A percentile compares a stretch with the other conserved stretches of the same genome.
These are phyloP conservation scores for Lordiphosa collinella DNA, from an alignment of 1,140 invertebrate genomes.

Conservation along the genomic window DNA sequence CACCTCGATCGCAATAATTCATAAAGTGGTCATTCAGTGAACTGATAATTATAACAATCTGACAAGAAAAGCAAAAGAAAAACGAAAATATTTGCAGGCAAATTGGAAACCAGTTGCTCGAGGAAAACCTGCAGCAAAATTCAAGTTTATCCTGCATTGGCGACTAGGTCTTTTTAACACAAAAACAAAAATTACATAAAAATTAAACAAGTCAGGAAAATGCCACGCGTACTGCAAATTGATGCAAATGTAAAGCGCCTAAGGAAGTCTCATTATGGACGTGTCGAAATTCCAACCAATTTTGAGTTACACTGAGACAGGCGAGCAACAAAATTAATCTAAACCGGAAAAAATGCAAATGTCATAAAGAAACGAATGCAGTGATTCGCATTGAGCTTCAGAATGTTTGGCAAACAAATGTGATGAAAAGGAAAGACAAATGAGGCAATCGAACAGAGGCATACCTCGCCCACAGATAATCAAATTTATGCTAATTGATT, in stretches of 20 bases:
- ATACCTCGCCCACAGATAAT: not conserved
- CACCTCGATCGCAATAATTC: constrained; percentile 16
- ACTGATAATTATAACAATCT: constrained; percentile 36
- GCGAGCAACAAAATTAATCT: constrained; percentile 32
- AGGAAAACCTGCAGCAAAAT: constrained; percentile 52
- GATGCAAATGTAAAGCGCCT: constrained; percentile 32
- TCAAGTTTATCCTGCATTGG: constrained; percentile 64
- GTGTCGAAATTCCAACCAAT: constrained; percentile 33
- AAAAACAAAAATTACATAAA: constrained; percentile 48
- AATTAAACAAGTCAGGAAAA: constrained; percentile 21
- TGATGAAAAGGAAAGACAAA: constrained; percentile 21
- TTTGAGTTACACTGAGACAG: constrained; percentile 47
- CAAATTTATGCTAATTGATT: constrained; percentile 51
- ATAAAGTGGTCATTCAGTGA: constrained; percentile 1
- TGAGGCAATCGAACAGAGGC: constrained; percentile 37
- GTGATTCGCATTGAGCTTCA: constrained; percentile 2
- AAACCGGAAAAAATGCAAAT: constrained; percentile 8
- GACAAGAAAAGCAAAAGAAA: constrained; percentile 6
- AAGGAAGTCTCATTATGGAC: not conserved
- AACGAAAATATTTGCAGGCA: constrained; percentile 20
- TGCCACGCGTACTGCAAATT: constrained; percentile 24
- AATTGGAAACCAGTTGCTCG: constrained; percentile 47
- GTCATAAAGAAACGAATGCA: not conserved
- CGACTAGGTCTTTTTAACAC: constrained; percentile 12
- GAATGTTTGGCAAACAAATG: constrained; percentile 35